Percentiles rank a stretch among this genome's conserved stretches.
Evolutionary conservation across 2,797 vertebrate genomes (phyloP).

Genomic region (Protosalanx chinensis): DNA sequence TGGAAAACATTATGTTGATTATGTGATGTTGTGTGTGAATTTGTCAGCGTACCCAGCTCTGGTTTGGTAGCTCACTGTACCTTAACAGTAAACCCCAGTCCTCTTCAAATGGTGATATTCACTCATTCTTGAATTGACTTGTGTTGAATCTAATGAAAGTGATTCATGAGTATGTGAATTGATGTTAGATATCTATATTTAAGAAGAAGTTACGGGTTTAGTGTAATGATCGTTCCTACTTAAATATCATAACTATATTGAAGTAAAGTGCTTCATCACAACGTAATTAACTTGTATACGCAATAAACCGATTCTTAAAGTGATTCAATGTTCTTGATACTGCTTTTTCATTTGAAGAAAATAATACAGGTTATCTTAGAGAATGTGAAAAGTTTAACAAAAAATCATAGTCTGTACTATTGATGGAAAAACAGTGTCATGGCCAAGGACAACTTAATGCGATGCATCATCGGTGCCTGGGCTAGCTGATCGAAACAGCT

Average conservation of each 20-base stretch:
- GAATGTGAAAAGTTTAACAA: background rate
- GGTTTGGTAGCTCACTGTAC: constrained; percentile 37
- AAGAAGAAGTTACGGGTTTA: constrained; percentile 53
- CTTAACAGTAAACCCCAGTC: constrained; percentile 30
- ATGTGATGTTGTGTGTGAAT: constrained; percentile 54
- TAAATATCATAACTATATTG: constrained; percentile 60
- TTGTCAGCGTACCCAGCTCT: constrained; percentile 40
- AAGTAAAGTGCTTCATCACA: constrained; percentile 54
- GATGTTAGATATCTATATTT: constrained; percentile 54
- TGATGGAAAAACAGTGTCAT: background rate
- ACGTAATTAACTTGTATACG: constrained; percentile 49
- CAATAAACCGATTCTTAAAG: constrained; percentile 53
- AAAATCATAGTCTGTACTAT: constrained; percentile 4
- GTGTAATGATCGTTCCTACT: constrained; percentile 58
- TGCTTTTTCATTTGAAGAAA: background rate
- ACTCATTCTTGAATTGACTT: constrained; percentile 38
- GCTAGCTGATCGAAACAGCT: background rate
- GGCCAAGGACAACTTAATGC: background rate
- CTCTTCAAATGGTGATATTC: constrained; percentile 30
- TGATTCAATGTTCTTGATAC: background rate
- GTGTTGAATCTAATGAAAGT: constrained; percentile 37
- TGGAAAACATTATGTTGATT: background rate
- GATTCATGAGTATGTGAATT: constrained; percentile 40
- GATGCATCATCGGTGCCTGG: background rate
- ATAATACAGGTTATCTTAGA: background rate